Evolutionary conservation across 2,113 vertebrate genomes (phyloP).

Genomic region (Fulmarus glacialis): DNA sequence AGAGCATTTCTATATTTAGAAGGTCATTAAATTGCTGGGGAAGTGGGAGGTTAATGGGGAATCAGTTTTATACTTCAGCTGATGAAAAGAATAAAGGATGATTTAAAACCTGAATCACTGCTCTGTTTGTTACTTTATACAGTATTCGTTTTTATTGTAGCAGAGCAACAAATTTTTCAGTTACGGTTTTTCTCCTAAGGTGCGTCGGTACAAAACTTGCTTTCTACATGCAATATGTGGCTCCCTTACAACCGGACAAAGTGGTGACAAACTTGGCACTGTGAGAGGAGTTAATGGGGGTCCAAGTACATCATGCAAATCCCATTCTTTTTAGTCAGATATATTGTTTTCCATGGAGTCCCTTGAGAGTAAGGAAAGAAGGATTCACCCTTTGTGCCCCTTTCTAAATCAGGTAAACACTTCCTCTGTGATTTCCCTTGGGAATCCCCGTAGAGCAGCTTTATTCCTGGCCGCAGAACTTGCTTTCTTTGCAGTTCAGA

Average conservation of each 20-base stretch:
- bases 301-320: background rate
- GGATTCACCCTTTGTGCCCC: background rate
- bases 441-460: background rate
- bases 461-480: background rate
- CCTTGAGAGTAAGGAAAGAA: background rate
- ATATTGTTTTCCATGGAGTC: background rate
- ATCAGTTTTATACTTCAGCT: background rate
- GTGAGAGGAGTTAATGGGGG: fast-evolving
- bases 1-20: background rate
- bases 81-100: background rate
- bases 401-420: constrained; percentile 15
- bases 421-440: constrained; percentile 43
- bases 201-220: background rate
- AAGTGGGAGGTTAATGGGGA: background rate
- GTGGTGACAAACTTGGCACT: background rate
- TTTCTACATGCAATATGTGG: background rate
- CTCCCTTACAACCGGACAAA: background rate
- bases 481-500: background rate
- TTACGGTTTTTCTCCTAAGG: background rate
- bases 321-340: background rate
- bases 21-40: background rate
- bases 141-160: background rate
- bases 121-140: background rate
- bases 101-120: background rate
- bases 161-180: background rate